phyloP scores from a whole-genome alignment of 2,888 invertebrate species.

The Clanis bilineata region DNA sequence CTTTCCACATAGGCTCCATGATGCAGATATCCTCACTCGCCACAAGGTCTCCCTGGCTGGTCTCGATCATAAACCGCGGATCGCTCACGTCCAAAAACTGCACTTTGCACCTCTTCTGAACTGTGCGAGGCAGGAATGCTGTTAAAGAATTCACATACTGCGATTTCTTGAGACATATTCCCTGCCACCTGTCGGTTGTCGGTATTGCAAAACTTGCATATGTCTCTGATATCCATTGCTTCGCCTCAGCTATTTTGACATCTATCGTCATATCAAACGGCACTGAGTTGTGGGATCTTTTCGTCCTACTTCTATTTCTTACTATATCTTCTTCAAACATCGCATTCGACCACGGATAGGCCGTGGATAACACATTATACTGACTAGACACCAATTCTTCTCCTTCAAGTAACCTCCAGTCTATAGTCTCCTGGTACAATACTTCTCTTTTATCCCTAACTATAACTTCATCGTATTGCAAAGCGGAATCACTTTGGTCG shows the following conservation, averaged over 20 bases:
- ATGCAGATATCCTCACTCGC: conserved; percentile 90
- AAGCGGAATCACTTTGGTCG: conserved; percentile 73
- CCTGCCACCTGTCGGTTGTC: conserved; percentile 89
- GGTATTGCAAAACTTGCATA: conserved; percentile 94
- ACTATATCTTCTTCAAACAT: conserved; percentile 77
- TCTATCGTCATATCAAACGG: conserved; percentile 84
- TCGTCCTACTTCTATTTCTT: conserved; percentile 77
- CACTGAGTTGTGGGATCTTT: conserved; percentile 67
- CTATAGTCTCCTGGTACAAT: conserved; percentile 58
- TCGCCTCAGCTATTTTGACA: conserved; percentile 87
- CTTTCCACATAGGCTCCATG: conserved; percentile 91
- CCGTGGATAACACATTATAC: conserved; percentile 73
- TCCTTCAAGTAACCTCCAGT: conserved; percentile 74
- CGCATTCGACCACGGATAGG: conserved; percentile 78
- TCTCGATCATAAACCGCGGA: conserved; percentile 88
- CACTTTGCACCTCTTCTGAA: conserved; percentile 88
- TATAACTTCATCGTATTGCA: conserved; percentile 70
- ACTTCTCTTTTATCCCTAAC: conserved; percentile 67
- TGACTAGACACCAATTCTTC: conserved; percentile 75
- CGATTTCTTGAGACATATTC: conserved; percentile 90
- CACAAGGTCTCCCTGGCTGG: conserved; percentile 90
- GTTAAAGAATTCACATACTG: conserved; percentile 90
- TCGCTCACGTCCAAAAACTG: conserved; percentile 91
- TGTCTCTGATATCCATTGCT: conserved; percentile 93
- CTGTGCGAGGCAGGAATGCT: conserved; percentile 89